A percentile compares a stretch with the other conserved stretches of the same genome.
phyloP scores from a whole-genome alignment of 2,797 vertebrate species.

The Ambastaia sidthimunki region DNA sequence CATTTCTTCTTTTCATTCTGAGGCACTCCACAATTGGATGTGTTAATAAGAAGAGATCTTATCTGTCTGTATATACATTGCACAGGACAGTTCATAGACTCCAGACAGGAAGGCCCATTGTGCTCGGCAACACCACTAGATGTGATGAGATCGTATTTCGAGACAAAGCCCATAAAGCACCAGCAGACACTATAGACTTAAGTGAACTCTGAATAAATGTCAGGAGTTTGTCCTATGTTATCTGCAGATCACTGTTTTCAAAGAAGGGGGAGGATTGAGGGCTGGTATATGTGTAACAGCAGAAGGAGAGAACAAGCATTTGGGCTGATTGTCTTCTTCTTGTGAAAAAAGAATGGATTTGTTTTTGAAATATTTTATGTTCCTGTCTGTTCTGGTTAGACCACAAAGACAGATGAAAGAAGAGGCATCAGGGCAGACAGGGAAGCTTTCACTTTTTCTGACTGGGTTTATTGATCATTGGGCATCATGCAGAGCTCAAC shows the following conservation, averaged over 20 bases:
- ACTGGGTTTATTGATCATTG: conserved; percentile 35
- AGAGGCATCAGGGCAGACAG: conserved; percentile 33
- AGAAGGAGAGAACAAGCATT: neutral
- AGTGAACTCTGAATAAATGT: conserved; percentile 31
- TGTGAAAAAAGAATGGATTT: conserved; percentile 44
- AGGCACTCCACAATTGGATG: conserved; percentile 37
- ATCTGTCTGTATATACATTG: conserved; percentile 50
- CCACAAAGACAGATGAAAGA: conserved; percentile 38
- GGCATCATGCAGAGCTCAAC: conserved; percentile 27
- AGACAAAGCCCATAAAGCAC: conserved; percentile 14
- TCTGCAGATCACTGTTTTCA: conserved; percentile 35
- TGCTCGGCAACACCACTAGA: conserved; percentile 54
- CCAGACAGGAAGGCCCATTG: conserved; percentile 55
- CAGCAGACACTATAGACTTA: neutral
- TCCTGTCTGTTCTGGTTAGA: conserved; percentile 39
- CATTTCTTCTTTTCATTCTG: conserved; percentile 38
- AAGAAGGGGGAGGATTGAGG: conserved; percentile 1
- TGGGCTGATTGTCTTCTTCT: conserved; percentile 29
- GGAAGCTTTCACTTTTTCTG: conserved; percentile 45
- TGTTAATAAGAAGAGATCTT: conserved; percentile 60
- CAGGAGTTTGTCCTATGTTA: conserved; percentile 49
- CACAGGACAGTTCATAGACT: conserved; percentile 49
- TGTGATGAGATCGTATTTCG: conserved; percentile 59
- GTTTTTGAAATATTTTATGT: conserved; percentile 29
- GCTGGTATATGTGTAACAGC: conserved; percentile 10